Evolutionary conservation across 2,113 vertebrate species (phyloP).

Genomic region (Phoxinus phoxinus): DNA sequence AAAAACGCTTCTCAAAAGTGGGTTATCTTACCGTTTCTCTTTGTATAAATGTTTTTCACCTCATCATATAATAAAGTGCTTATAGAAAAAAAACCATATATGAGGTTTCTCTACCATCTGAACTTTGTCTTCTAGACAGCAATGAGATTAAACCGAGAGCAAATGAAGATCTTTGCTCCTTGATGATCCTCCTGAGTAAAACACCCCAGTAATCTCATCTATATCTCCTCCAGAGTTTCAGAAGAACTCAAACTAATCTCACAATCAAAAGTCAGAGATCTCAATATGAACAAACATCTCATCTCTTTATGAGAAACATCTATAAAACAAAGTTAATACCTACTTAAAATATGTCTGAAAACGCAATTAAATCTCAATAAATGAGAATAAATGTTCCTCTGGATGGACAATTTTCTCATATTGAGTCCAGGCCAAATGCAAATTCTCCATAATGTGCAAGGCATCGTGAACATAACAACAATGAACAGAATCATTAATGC

Average conservation of each 20-base stretch:
- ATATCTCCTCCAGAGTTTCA: neutral
- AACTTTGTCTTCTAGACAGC: neutral
- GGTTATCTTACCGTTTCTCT: neutral
- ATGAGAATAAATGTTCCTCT: neutral
- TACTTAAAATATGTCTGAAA: neutral
- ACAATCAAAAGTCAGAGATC: neutral
- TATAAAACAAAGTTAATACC: neutral
- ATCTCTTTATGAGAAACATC: neutral
- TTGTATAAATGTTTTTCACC: neutral
- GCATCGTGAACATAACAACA: constrained; percentile 30
- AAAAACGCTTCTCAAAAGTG: neutral
- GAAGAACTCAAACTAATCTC: neutral
- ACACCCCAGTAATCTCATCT: neutral
- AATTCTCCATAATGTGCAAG: constrained; percentile 6
- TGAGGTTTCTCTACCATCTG: neutral
- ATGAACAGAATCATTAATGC: constrained; percentile 28
- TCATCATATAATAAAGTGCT: neutral
- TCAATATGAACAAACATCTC: neutral
- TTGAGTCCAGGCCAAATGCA: neutral
- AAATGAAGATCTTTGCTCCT: neutral
- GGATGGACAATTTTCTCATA: neutral
- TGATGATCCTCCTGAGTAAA: no score
- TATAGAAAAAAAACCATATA: neutral
- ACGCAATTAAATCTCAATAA: neutral
- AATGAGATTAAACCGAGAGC: neutral